Evolutionary conservation across 2,113 vertebrate species (phyloP), one percentile per base, ranked within the genome.

Genomic region (Sminthopsis crassicaudata): DNA sequence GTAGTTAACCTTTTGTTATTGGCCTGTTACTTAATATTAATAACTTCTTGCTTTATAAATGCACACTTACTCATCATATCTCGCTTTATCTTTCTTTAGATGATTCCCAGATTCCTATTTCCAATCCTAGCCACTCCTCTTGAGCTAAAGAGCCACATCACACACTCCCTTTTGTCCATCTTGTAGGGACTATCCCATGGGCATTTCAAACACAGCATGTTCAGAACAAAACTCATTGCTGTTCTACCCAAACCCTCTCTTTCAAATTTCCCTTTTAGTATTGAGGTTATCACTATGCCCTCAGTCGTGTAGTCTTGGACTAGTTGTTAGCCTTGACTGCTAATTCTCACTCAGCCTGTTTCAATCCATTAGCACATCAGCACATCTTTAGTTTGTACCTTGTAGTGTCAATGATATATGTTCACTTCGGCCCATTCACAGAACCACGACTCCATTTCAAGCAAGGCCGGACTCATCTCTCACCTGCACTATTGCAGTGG

Each of bases 1-100:
- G 16, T 89, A 42, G 92, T 90, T 53, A 91, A n/a, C 48, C 46
- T 76, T 94, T 90, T 93, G 36, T 48, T 92, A 55, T 91, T 95
- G 92, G 25, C 57, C 96, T 76, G 92, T n/a, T 24, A 30, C 26
- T 92, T 93, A 94, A 55, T 95, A 92, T 53, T 22, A 91, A 42
- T 92, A 50, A 90, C 51, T 94, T 92, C 54, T 52, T 27, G 27
- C 51, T 88, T 42, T 51, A n/a, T 30, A 67, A 92, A 36, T 46
- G 9, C 30, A 30, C 57, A 51, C n/a, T 50, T 60, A 51, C 88
- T 93, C 25, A 92, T 7, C 36, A 76, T 10, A 76, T 10, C 27
- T 53, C 54, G 50, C 89, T 96, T n/a, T 14, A n/a, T 76, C 60
- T 76, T 12, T 76, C 36, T n/a, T 76, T 36, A 76, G 36, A 76